Evolutionary conservation across 2,113 vertebrate species (phyloP), one percentile per base, ranked within the genome.

Genomic region (Mormyrus lacerda): DNA sequence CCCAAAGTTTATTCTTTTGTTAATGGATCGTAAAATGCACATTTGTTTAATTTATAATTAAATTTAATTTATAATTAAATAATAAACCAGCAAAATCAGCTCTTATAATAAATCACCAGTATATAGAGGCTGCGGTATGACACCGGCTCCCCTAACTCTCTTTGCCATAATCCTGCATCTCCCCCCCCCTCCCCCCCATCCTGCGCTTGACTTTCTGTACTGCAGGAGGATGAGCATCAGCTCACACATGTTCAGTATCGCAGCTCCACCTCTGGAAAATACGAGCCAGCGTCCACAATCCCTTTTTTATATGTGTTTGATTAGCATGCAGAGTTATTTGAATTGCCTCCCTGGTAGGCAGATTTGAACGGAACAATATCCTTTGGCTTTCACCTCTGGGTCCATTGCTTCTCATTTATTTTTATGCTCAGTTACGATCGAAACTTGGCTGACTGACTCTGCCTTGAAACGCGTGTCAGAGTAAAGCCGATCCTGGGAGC

Each of bases 281-380:
- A 53, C 13, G 2, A 51, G 50, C 85, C 85, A 47, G 27, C 45
- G 35, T 53, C 85, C 85, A 55, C 73, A 79, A 79, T 79, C 2
- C 31, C 50, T 11, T 61, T 44, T 87, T 58, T 50, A 61, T 61
- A 61, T 65, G 21, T 19, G 53, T 51, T 87, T 61, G 51, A 87
- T 61, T 87, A 58, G 87, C 87, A 87, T 87, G 39, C 48, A 35
- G 83, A 50, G 85, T 45, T 87, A 39, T 87, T 87, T 87, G 44
- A 87, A 65, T 87, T 15, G 35, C 53, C 50, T 87, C 50, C 27
- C 51, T 69, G 51, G 50, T 87, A 53, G 85, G 85, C 39, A 87
- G 87, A 45, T 61, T 65, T 65, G 19, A 58, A 44, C 39, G 19
- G 55, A 87, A 61, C 87, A 39, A 87, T 53, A 53, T 87, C 48